These are phyloP conservation scores for Camelus dromedarius DNA, from an alignment of 2,113 vertebrate species.

Conservation along the genomic window DNA sequence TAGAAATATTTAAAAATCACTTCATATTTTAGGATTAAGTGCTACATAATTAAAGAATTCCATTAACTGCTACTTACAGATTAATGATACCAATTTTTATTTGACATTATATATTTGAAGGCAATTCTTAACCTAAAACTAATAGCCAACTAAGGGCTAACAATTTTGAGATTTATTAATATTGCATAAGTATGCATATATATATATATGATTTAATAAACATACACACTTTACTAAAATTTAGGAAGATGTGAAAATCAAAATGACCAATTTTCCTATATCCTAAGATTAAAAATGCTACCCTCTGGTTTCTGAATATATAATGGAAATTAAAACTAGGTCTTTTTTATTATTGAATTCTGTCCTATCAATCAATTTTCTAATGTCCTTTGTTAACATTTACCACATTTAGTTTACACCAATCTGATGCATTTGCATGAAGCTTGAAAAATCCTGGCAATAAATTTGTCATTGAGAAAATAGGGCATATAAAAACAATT, in stretches of 20 bases:
- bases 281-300: background rate
- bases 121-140: background rate
- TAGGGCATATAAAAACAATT: background rate
- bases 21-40: slow-evolving; percentile 53
- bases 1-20: slow-evolving; percentile 43
- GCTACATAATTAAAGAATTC: slow-evolving; percentile 9
- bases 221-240: background rate
- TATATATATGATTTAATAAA: background rate
- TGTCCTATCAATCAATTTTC: background rate
- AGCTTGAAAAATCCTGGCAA: background rate
- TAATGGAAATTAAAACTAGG: background rate
- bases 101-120: background rate
- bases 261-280: background rate
- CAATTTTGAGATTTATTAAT: background rate
- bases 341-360: background rate
- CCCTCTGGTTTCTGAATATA: background rate
- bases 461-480: background rate
- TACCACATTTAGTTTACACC: background rate
- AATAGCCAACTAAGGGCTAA: background rate
- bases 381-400: background rate
- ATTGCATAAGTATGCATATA: background rate
- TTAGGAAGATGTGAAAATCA: background rate
- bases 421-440: background rate
- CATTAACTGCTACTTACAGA: background rate
- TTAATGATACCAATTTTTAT: slow-evolving; percentile 56